Evolutionary conservation across 2,113 vertebrate genomes (phyloP).

Genomic region (Daboia siamensis): DNA sequence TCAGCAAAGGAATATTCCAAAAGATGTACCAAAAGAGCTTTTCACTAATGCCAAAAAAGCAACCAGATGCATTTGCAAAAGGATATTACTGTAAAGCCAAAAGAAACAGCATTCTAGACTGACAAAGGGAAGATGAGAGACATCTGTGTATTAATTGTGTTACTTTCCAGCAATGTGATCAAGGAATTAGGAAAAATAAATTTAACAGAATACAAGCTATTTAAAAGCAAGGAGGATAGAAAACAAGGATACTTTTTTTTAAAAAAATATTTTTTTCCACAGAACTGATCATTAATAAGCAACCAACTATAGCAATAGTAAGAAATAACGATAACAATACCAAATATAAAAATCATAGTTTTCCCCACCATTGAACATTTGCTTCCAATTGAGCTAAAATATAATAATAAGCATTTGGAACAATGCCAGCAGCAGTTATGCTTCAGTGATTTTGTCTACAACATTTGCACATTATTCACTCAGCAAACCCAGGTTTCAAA

Average conservation of each 20-base stretch:
- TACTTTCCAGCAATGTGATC: slow-evolving; percentile 30
- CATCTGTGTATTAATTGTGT: slow-evolving; percentile 26
- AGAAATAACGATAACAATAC: not conserved
- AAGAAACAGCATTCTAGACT: slow-evolving; percentile 18
- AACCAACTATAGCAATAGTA: not conserved
- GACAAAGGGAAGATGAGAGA: not conserved
- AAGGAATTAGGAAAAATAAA: slow-evolving; percentile 7
- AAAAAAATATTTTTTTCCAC: slow-evolving; percentile 44
- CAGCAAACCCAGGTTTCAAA: not conserved
- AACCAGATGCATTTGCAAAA: slow-evolving; percentile 17
- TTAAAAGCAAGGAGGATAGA: slow-evolving; percentile 28
- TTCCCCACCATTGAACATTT: slow-evolving; percentile 52
- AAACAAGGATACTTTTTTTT: slow-evolving; percentile 50
- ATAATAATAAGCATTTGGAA: not conserved
- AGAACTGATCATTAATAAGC: slow-evolving; percentile 45
- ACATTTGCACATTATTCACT: not conserved
- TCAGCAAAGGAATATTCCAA: not conserved
- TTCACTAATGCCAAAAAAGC: slow-evolving; percentile 23
- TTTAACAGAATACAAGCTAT: slow-evolving; percentile 40
- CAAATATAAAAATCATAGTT: slow-evolving; percentile 51
- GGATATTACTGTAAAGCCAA: not conserved
- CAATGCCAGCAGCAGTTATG: not conserved
- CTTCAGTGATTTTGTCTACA: not conserved
- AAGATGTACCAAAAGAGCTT: slow-evolving; percentile 9
- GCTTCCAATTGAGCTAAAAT: slow-evolving; percentile 37